Conservation (phyloP, 2,113 vertebrate genomes). For the Vireo altiloquus region DNA sequence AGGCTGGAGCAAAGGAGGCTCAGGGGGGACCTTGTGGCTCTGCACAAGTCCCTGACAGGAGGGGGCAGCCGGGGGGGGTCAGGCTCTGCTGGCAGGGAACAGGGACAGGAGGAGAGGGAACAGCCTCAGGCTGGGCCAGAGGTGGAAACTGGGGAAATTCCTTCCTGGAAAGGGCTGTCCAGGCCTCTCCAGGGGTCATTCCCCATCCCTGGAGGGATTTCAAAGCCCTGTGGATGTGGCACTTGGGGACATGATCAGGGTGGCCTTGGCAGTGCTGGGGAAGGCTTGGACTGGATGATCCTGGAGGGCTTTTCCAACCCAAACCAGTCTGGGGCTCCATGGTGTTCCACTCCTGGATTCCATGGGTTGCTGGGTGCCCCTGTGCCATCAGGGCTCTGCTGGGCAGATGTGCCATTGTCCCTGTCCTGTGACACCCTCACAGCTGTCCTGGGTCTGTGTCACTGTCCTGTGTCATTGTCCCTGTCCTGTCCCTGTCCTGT, state of each 20-base stretch:
- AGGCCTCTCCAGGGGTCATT: not conserved
- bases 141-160: too few species aligned
- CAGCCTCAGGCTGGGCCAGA: too few species aligned
- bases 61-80: too few species aligned
- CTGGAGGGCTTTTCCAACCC: not conserved
- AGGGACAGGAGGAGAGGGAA: not conserved
- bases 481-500: not conserved
- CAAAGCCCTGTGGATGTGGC: not conserved
- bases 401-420: accelerated
- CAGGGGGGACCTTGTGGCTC: not conserved
- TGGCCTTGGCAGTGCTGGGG: not conserved
- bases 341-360: too few species aligned
- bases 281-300: accelerated
- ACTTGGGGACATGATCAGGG: not conserved
- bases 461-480: too few species aligned
- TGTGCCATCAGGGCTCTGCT: not conserved
- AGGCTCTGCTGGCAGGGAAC: too few species aligned
- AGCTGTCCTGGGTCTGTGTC: too few species aligned
- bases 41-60: not conserved
- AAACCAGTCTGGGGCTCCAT: accelerated
- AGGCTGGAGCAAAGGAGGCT: not conserved
- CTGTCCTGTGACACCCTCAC: not conserved
- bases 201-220: not conserved
- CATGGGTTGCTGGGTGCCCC: accelerated
- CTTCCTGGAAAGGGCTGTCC: not conserved